Conservation (phyloP, 1,140 invertebrate genomes). For the Phthorimaea operculella region DNA sequence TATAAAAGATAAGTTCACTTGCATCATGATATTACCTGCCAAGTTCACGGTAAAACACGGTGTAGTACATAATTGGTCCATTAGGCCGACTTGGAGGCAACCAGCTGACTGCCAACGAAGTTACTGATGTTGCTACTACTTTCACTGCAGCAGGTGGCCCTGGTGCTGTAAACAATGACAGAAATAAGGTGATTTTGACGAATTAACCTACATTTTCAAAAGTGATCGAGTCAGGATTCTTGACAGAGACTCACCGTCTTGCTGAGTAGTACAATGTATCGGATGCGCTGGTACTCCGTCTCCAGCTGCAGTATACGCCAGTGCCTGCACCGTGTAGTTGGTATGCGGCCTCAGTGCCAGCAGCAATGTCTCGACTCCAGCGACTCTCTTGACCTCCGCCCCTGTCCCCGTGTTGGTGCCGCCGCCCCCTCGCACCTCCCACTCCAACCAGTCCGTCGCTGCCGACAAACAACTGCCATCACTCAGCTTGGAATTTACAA, state of each 20-base stretch:
- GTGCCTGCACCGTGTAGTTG: constrained; percentile 86
- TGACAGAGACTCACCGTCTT: constrained; percentile 72
- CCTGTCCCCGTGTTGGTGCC: constrained; percentile 28
- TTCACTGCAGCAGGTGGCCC: constrained; percentile 85
- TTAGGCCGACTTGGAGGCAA: constrained; percentile 81
- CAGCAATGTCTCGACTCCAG: constrained; percentile 79
- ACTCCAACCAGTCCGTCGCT: constrained; percentile 61
- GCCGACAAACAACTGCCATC: constrained; percentile 63
- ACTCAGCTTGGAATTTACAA: constrained; percentile 40
- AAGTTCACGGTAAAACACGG: constrained; percentile 80
- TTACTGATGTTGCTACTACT: constrained; percentile 80
- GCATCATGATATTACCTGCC: constrained; percentile 47
- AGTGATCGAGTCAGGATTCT: not conserved
- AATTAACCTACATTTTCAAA: no score
- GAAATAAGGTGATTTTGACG: constrained; percentile 1
- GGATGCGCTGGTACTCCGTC: constrained; percentile 82
- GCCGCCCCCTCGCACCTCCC: constrained; percentile 46
- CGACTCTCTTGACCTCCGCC: constrained; percentile 78
- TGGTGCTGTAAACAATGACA: constrained; percentile 71
- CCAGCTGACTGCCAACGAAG: constrained; percentile 87
- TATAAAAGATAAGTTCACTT: not conserved
- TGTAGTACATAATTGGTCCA: constrained; percentile 84
- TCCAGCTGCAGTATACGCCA: constrained; percentile 86
- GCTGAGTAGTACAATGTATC: constrained; percentile 83
- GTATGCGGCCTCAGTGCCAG: constrained; percentile 79